A percentile compares a stretch with the other conserved stretches of the same genome.
phyloP scores from a whole-genome alignment of 2,888 invertebrate genomes.

The Cistogaster globosa region DNA sequence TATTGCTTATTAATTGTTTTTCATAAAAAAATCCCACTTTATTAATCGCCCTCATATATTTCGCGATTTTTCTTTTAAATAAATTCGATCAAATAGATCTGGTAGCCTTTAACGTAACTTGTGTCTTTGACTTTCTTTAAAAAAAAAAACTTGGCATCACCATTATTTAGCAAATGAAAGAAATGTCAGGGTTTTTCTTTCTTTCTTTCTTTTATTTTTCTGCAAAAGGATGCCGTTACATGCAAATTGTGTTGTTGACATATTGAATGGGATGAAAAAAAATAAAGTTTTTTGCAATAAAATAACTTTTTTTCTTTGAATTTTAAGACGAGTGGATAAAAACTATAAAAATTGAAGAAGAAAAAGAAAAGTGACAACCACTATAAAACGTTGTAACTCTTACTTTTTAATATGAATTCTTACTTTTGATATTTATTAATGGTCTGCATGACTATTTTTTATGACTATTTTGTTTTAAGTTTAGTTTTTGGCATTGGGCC shows the following conservation, averaged over 20 bases:
- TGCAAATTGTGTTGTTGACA: conserved; percentile 51
- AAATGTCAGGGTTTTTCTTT: neutral
- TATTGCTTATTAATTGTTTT: too few relatives aligned
- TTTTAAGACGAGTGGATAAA: conserved; percentile 1
- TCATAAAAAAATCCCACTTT: too few relatives aligned
- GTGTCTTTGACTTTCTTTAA: neutral
- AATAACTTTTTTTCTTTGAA: neutral
- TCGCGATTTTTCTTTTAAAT: too few relatives aligned
- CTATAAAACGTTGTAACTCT: conserved; percentile 56
- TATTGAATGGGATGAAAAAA: conserved; percentile 30
- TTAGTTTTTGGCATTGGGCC: conserved; percentile 61
- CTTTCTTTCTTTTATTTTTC: neutral
- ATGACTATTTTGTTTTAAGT: conserved; percentile 40
- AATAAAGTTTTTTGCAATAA: neutral
- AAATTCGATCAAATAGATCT: too few relatives aligned
- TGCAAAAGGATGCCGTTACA: conserved; percentile 19
- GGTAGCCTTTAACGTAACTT: neutral
- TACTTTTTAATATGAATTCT: conserved; percentile 58
- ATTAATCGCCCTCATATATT: too few relatives aligned
- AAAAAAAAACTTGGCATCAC: conserved; percentile 7
- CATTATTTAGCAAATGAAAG: neutral
- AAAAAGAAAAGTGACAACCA: neutral
- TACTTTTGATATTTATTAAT: conserved; percentile 2
- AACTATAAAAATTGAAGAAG: conserved; percentile 1
- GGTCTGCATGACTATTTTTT: conserved; percentile 30